Percentiles rank a stretch among this genome's conserved stretches.
These are phyloP conservation scores for Clamator glandarius DNA, from an alignment of 2,797 vertebrate species.

Conservation along the genomic window DNA sequence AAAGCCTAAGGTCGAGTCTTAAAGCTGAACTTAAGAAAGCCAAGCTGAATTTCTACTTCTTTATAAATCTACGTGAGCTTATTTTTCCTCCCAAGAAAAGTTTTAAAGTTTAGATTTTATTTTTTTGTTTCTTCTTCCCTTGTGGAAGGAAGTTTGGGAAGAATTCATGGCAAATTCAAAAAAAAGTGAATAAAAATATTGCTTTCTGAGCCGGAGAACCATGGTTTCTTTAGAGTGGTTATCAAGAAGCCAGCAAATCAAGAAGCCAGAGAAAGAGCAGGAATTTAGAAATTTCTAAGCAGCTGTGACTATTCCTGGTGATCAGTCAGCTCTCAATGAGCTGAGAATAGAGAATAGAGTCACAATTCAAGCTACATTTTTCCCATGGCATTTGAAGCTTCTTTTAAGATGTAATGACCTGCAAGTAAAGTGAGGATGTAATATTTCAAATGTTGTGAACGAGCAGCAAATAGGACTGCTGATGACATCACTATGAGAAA, in stretches of 20 bases:
- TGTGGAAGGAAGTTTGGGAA: neutral
- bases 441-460: neutral
- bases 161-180: neutral
- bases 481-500: neutral
- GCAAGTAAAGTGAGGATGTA: neutral
- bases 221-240: neutral
- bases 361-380: neutral
- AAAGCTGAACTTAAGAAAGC: neutral
- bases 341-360: neutral
- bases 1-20: neutral
- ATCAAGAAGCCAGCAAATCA: neutral
- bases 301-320: neutral
- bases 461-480: neutral
- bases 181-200: neutral
- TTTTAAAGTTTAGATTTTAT: neutral
- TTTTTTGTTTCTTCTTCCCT: neutral
- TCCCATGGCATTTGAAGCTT: neutral
- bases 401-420: neutral
- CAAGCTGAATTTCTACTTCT: neutral
- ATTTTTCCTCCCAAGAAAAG: neutral
- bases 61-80: neutral
- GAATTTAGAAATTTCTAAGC: neutral
- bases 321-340: neutral
- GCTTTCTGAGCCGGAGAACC: neutral
- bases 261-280: neutral